Conservation (phyloP, 2,888 invertebrate genomes). For the Netelia melanura region DNA sequence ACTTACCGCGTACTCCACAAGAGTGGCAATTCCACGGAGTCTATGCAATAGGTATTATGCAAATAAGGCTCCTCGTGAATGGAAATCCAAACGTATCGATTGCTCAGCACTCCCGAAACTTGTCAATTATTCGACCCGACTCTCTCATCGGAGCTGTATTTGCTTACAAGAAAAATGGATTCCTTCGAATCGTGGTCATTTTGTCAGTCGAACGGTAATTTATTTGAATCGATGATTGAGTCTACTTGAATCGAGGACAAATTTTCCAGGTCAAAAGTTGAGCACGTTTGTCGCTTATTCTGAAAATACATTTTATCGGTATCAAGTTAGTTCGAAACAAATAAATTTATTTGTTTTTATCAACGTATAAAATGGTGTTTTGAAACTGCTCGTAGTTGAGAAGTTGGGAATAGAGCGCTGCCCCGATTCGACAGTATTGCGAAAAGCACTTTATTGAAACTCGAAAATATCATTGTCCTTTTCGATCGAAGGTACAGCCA, state of each 20-base stretch:
- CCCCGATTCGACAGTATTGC: too few relatives aligned
- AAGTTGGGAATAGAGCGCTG: neutral
- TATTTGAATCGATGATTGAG: neutral
- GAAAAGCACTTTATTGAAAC: too few relatives aligned
- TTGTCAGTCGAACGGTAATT: neutral
- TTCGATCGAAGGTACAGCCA: neutral
- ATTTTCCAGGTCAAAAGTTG: too few relatives aligned
- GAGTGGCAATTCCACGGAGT: conserved; percentile 15
- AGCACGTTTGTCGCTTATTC: too few relatives aligned
- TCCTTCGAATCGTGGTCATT: neutral
- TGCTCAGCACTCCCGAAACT: conserved; percentile 6
- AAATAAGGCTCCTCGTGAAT: conserved; percentile 21
- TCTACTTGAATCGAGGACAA: too few relatives aligned
- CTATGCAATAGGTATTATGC: conserved; percentile 30
- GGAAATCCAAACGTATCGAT: conserved; percentile 8
- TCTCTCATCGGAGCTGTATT: neutral
- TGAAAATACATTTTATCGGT: neutral
- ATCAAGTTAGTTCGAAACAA: neutral
- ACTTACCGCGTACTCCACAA: conserved; percentile 7
- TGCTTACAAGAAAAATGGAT: neutral
- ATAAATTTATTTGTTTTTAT: neutral
- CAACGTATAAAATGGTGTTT: neutral
- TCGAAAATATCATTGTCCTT: too few relatives aligned
- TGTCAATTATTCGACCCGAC: neutral
- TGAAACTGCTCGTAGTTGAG: neutral